phyloP scores from a whole-genome alignment of 2,797 vertebrate genomes.

The Tangara arthus region DNA sequence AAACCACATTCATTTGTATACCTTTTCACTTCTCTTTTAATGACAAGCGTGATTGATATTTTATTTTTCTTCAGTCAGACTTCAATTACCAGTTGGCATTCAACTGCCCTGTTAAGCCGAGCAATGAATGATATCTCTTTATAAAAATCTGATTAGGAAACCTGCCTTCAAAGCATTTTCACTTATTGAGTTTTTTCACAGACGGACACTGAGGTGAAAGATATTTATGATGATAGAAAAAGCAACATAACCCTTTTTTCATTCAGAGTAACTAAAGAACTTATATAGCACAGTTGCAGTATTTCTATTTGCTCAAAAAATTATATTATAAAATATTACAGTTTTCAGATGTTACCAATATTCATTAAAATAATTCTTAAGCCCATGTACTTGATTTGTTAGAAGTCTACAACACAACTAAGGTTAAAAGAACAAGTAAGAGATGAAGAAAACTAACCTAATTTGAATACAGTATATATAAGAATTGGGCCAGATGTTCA shows the following conservation, averaged over 20 bases:
- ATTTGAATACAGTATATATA: background rate
- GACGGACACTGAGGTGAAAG: background rate
- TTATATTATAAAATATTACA: background rate
- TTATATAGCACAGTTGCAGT: background rate
- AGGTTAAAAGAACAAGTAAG: background rate
- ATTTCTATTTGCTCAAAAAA: background rate
- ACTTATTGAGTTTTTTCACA: background rate
- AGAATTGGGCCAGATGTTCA: background rate
- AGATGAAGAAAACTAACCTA: background rate
- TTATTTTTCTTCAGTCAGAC: slow-evolving; percentile 45
- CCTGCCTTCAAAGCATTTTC: slow-evolving; percentile 44
- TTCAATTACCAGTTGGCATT: slow-evolving; percentile 61
- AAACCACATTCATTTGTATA: slow-evolving; percentile 62
- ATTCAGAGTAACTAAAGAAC: background rate
- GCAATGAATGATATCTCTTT: slow-evolving; percentile 8
- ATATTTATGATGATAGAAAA: background rate
- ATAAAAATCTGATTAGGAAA: slow-evolving; percentile 59
- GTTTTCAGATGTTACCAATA: background rate
- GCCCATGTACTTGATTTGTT: background rate
- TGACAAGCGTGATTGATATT: slow-evolving; percentile 49
- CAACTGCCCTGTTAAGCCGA: slow-evolving; percentile 27
- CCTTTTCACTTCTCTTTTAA: slow-evolving; percentile 45
- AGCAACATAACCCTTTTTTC: background rate
- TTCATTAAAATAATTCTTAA: background rate
- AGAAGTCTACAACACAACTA: background rate